Percentiles rank a stretch among this genome's conserved stretches.
phyloP scores from a whole-genome alignment of 1,140 invertebrate genomes.

The Aculops lycopersici region DNA sequence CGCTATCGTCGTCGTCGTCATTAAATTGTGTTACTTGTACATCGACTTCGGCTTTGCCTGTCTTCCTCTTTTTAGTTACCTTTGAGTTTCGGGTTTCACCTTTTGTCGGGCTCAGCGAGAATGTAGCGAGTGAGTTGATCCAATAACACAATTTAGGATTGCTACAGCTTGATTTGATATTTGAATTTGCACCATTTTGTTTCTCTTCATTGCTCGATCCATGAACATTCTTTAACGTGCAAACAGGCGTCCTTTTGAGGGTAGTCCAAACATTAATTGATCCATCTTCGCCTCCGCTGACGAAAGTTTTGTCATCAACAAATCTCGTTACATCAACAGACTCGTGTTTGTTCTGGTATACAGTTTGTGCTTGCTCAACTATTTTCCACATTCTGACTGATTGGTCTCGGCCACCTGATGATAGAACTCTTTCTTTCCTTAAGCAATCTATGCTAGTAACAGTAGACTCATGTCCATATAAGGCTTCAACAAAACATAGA shows the following conservation, averaged over 20 bases:
- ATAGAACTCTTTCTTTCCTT: slow-evolving; percentile 39
- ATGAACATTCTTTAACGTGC: slow-evolving; percentile 36
- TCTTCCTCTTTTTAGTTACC: no score
- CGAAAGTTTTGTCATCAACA: slow-evolving; percentile 64
- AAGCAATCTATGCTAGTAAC: slow-evolving; percentile 52
- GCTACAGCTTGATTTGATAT: no score
- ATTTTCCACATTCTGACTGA: slow-evolving; percentile 76
- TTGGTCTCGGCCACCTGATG: slow-evolving; percentile 52
- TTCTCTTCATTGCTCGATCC: slow-evolving; percentile 26
- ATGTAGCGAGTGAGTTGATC: slow-evolving; percentile 43
- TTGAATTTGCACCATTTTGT: slow-evolving; percentile 14
- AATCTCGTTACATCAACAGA: slow-evolving; percentile 57
- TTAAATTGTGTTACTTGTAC: no score
- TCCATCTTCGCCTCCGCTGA: slow-evolving; percentile 64
- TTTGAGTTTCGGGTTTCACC: no score
- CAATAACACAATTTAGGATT: slow-evolving; percentile 31
- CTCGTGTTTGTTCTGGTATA: slow-evolving; percentile 42
- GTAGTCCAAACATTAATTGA: slow-evolving; percentile 37
- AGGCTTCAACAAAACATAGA: slow-evolving; percentile 71
- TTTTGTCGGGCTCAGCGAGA: no score
- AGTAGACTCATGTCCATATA: slow-evolving; percentile 59
- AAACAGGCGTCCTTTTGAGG: slow-evolving; percentile 59
- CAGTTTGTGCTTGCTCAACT: slow-evolving; percentile 70
- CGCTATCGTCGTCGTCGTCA: no score
- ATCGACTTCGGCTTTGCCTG: no score